These are phyloP conservation scores for Synanthedon myopaeformis DNA, from an alignment of 2,888 invertebrate species.

Conservation along the genomic window DNA sequence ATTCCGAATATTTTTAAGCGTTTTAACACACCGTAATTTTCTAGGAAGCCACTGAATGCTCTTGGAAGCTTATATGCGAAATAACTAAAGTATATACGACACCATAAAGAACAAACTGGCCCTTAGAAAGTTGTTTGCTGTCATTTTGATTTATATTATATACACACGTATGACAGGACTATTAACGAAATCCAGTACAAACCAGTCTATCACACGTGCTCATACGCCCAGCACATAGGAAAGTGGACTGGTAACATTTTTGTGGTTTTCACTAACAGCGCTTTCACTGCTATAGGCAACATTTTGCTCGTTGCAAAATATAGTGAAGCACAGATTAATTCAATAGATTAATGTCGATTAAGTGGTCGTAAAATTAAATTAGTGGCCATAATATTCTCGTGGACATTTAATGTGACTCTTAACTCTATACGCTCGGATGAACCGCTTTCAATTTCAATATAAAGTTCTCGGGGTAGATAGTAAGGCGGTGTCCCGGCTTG, in stretches of 20 bases:
- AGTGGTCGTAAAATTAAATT: conserved; percentile 5
- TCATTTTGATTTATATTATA: conserved; percentile 2
- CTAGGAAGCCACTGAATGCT: too few relatives aligned
- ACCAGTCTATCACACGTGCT: conserved; percentile 32
- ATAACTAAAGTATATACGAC: too few relatives aligned
- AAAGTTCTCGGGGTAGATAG: too few relatives aligned
- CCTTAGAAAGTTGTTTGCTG: conserved; percentile 8
- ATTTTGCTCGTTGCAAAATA: not conserved
- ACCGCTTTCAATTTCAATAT: too few relatives aligned
- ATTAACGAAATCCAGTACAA: conserved; percentile 18
- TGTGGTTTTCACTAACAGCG: conserved; percentile 38
- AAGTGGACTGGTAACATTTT: conserved; percentile 49
- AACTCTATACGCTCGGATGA: too few relatives aligned
- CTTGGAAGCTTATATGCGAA: too few relatives aligned
- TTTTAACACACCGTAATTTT: too few relatives aligned
- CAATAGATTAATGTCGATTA: conserved; percentile 5
- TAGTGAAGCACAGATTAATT: conserved; percentile 3
- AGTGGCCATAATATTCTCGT: not conserved
- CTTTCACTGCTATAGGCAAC: conserved; percentile 34
- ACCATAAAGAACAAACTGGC: not conserved
- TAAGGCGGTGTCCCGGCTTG: not conserved
- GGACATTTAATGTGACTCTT: not conserved
- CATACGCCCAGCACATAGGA: conserved; percentile 33
- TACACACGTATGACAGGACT: conserved; percentile 11
- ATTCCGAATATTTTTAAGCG: too few relatives aligned